Conservation (phyloP, 2,113 vertebrate species). For the Aphyosemion australe region DNA sequence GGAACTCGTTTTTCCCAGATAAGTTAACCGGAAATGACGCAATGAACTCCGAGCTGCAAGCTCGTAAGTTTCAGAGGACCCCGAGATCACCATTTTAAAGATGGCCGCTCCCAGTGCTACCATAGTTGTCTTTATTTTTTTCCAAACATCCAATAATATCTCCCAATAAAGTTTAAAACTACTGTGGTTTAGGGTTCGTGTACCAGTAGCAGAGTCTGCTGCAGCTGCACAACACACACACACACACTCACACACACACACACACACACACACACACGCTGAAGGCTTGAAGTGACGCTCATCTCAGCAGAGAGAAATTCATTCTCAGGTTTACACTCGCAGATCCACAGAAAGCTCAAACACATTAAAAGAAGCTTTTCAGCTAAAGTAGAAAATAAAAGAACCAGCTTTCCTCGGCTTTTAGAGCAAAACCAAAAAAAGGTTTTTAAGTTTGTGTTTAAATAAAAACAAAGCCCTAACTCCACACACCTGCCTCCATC, state of each 20-base stretch:
- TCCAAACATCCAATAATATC: too few relatives aligned
- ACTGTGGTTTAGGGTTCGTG: too few relatives aligned
- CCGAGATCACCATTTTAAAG: too few relatives aligned
- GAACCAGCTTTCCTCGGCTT: not conserved
- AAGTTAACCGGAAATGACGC: too few relatives aligned
- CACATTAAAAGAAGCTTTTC: not conserved
- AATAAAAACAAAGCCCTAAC: slow-evolving; percentile 4
- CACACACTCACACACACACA: slow-evolving; percentile 4
- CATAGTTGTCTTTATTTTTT: too few relatives aligned
- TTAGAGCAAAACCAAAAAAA: slow-evolving; percentile 12
- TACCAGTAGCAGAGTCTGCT: slow-evolving; percentile 23
- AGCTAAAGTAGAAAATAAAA: not conserved
- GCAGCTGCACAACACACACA: slow-evolving; percentile 20
- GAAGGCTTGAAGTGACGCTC: not conserved
- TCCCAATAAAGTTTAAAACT: too few relatives aligned
- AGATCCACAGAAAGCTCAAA: not conserved
- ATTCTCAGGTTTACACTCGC: not conserved
- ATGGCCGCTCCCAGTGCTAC: too few relatives aligned
- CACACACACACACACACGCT: slow-evolving; percentile 11
- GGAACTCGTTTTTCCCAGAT: too few relatives aligned
- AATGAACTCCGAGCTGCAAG: too few relatives aligned
- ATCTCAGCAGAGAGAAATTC: slow-evolving; percentile 9
- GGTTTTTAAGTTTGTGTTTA: slow-evolving; percentile 7
- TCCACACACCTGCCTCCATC: not conserved
- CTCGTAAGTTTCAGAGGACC: too few relatives aligned